Percentiles rank a stretch among this genome's conserved stretches.
These are phyloP conservation scores for Thermophis baileyi DNA, from an alignment of 2,113 vertebrate genomes.

Conservation along the genomic window DNA sequence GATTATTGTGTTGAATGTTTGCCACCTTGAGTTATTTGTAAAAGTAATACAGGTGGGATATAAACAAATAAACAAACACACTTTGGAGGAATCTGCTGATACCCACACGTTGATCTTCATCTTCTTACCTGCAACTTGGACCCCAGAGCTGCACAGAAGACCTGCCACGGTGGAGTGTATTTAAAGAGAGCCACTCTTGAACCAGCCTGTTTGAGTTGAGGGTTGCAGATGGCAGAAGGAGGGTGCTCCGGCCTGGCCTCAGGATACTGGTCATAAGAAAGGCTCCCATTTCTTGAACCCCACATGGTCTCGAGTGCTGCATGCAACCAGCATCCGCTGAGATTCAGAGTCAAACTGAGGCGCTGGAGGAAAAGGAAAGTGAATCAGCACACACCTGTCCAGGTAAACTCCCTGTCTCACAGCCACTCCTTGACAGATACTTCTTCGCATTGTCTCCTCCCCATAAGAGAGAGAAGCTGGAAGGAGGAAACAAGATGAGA, in stretches of 20 bases:
- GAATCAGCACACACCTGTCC: background rate
- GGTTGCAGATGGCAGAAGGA: background rate
- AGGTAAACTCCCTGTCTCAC: background rate
- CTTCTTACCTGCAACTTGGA: slow-evolving; percentile 54
- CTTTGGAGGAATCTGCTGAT: background rate
- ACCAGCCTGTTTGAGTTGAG: background rate
- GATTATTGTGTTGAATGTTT: background rate
- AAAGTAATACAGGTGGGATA: background rate
- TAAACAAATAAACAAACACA: background rate
- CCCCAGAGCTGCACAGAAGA: slow-evolving; percentile 60
- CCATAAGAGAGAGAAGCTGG: background rate
- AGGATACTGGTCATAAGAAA: rapidly evolving
- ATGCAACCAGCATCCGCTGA: rapidly evolving
- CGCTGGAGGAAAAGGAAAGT: background rate
- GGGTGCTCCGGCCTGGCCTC: rapidly evolving
- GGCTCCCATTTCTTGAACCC: rapidly evolving
- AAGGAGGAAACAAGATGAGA: background rate
- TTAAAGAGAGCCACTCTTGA: slow-evolving; percentile 40
- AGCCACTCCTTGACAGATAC: background rate
- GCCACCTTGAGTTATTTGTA: background rate
- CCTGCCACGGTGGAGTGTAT: slow-evolving; percentile 55
- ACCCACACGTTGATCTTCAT: background rate
- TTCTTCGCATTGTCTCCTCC: background rate
- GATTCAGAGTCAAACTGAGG: background rate
- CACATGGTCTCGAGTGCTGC: background rate